These are phyloP conservation scores for Oxytorus armatus DNA, from an alignment of 2,888 invertebrate genomes.

Conservation along the genomic window DNA sequence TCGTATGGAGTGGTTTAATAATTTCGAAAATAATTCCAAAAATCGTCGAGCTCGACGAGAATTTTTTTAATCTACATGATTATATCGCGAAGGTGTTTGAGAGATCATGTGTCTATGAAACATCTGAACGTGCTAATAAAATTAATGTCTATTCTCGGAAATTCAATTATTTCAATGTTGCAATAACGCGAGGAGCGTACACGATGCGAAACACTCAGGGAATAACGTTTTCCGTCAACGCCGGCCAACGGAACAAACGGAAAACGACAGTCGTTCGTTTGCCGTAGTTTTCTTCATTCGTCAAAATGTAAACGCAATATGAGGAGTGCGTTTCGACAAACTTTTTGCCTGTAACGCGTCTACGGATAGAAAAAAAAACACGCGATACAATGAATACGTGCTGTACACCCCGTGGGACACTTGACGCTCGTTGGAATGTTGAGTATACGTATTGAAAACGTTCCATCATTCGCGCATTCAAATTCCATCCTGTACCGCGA, in stretches of 20 bases:
- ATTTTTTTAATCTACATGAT: no score
- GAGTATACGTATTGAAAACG: slow-evolving; percentile 31
- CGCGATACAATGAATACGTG: slow-evolving; percentile 28
- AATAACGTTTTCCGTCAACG: no score
- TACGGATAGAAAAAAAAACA: slow-evolving; percentile 5
- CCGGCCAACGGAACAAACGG: no score
- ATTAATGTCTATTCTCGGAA: slow-evolving; percentile 21
- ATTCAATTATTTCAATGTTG: slow-evolving; percentile 22
- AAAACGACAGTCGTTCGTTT: not conserved
- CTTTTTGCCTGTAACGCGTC: not conserved
- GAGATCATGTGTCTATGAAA: no score
- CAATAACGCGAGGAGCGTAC: no score
- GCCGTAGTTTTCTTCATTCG: slow-evolving; percentile 11
- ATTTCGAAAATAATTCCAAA: no score
- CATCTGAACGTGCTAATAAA: not conserved
- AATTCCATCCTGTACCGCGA: slow-evolving; percentile 39
- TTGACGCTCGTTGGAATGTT: slow-evolving; percentile 10
- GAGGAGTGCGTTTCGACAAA: slow-evolving; percentile 51
- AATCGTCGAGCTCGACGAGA: no score
- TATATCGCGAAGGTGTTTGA: no score
- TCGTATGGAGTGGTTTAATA: no score
- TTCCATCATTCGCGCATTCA: slow-evolving; percentile 7
- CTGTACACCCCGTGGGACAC: not conserved
- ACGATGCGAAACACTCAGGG: no score
- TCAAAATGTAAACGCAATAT: slow-evolving; percentile 39